Evolutionary conservation across 1,140 invertebrate species (phyloP), one percentile per base, ranked within the genome.

Genomic region (Spodoptera frugiperda): DNA sequence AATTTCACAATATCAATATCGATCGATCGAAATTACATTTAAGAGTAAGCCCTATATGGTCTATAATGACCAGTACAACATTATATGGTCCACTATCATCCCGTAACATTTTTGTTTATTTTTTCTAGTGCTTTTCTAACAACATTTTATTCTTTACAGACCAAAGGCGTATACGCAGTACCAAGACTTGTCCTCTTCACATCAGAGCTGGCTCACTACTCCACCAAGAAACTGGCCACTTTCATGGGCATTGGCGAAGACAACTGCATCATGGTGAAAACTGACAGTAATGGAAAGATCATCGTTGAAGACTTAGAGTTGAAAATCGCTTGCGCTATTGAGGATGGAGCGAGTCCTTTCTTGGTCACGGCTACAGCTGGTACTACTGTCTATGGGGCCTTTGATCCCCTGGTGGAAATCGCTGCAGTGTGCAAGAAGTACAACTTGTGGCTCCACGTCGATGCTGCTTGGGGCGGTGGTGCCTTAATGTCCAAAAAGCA

Each of bases 181-280:
- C 96, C 96, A 10, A 95, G 96, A 33, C 86, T 98, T 49, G 96
- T 98, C 0, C 86, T 98, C 0, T 98, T 98, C 86, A 98, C 97
- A 0, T 98, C 98, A 0, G 97, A 97, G 87, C 97, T 99, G 93
- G 97, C 98, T 14, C 99, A 99, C 92, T 99, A 99, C 90, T 99
- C 99, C 0, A 96, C 99, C 5, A 97, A 98, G 82, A 98, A 98
- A 86, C 94, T 98, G 78, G 96, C 97, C 0, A 96, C 97, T 78
- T 96, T 97, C 79, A 95, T 97, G 92, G 97, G 97, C 0, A 95
- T 98, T 49, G 98, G 98, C 0, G 95, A 94, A 14, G 96, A 97
- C 55, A 98, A 98, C 88, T 97, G 98, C 10, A 96, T 97, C 63
- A 88, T 95, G 49, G 95, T 98, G 3, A 95, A 95, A 74, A 96